Evolutionary conservation across 2,888 invertebrate species (phyloP).

Genomic region (Melanophora roralis): DNA sequence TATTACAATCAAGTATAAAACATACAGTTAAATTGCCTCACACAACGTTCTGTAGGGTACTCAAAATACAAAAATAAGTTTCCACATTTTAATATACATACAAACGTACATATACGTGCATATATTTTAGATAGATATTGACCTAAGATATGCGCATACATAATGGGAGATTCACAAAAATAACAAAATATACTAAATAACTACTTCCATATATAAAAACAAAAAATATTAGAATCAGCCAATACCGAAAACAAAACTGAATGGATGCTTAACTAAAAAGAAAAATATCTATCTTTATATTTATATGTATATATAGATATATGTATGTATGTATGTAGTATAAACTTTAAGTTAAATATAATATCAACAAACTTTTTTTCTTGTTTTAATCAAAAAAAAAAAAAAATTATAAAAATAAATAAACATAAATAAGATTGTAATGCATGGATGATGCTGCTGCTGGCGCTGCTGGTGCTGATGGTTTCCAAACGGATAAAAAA

Average conservation of each 20-base stretch:
- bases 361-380: conserved; percentile 28
- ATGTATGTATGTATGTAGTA: not conserved
- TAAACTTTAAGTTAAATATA: conserved; percentile 1
- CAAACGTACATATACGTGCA: too few relatives aligned
- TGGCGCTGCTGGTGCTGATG: not conserved
- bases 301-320: not conserved
- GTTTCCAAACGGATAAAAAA: conserved; percentile 23
- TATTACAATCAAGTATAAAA: not conserved
- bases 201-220: not conserved
- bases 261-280: conserved; percentile 11
- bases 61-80: not conserved
- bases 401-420: not conserved
- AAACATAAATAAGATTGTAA: conserved; percentile 11
- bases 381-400: not conserved
- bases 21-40: not conserved
- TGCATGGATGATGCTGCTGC: conserved; percentile 19
- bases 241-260: conserved; percentile 15
- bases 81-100: not conserved
- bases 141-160: conserved; percentile 51
- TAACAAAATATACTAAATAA: not conserved
- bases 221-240: not conserved
- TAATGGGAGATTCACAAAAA: conserved; percentile 30
- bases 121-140: conserved; percentile 12
- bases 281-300: not conserved
- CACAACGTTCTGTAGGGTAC: conserved; percentile 1